These are phyloP conservation scores for Tryphoninae sp. DNA, from an alignment of 2,888 invertebrate genomes.

Conservation along the genomic window DNA sequence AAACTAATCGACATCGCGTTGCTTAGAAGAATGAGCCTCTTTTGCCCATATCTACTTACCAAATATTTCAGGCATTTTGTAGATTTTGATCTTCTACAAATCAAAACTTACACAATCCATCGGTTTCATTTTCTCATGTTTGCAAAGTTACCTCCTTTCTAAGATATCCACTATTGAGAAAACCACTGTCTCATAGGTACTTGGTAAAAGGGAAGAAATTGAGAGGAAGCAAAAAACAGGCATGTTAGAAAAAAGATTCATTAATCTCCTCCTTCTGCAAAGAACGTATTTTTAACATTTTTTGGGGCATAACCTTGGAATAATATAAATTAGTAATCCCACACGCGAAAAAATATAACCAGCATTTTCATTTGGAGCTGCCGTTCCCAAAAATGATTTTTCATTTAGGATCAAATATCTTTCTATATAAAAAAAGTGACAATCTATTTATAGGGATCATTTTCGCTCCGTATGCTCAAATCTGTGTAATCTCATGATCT, in stretches of 20 bases:
- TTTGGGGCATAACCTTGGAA: not conserved
- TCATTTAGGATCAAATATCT: too few relatives aligned
- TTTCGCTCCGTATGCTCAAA: not conserved
- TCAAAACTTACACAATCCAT: not conserved
- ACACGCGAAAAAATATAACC: too few relatives aligned
- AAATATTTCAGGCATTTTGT: not conserved
- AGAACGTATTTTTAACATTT: not conserved
- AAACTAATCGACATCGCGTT: slow-evolving; percentile 11
- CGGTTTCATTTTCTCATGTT: not conserved
- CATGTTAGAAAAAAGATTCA: not conserved
- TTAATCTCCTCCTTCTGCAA: not conserved
- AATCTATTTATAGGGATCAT: not conserved
- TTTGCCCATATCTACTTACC: not conserved
- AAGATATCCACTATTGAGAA: not conserved
- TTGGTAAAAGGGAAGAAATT: not conserved
- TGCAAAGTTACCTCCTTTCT: not conserved
- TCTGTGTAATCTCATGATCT: not conserved
- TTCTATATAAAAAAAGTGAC: not conserved
- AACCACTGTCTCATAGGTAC: too few relatives aligned
- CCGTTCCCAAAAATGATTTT: too few relatives aligned
- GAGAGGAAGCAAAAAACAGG: not conserved
- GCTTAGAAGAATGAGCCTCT: not conserved
- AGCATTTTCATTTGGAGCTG: too few relatives aligned
- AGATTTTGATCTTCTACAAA: not conserved
- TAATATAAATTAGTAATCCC: not conserved